These are phyloP conservation scores for Trypoxylus dichotomus DNA, from an alignment of 1,140 invertebrate genomes.

Conservation along the genomic window DNA sequence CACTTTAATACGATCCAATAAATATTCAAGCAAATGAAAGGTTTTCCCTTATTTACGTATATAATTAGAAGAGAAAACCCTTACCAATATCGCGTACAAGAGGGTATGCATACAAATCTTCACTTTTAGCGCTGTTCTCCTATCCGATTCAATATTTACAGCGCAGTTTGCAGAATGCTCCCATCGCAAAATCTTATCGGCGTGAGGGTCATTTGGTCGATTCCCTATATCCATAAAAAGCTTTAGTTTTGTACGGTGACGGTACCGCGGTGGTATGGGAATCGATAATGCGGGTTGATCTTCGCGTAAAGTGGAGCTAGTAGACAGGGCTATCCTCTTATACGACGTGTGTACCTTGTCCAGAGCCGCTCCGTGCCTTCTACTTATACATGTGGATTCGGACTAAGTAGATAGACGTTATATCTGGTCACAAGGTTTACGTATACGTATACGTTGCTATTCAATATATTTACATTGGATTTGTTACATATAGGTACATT, in stretches of 20 bases:
- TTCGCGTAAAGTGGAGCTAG: not conserved
- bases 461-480: too few species aligned
- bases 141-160: slow-evolving; percentile 13
- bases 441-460: not conserved
- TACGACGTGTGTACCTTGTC: not conserved
- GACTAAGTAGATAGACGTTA: not conserved
- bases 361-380: not conserved
- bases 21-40: too few species aligned
- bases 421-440: not conserved
- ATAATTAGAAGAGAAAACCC: not conserved
- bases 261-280: not conserved
- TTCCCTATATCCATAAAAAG: slow-evolving; percentile 16
- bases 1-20: too few species aligned
- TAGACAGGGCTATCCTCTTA: not conserved
- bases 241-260: slow-evolving; percentile 14
- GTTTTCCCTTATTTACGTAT: too few species aligned
- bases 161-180: not conserved
- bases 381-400: not conserved
- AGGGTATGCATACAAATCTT: not conserved
- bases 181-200: slow-evolving; percentile 7
- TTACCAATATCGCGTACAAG: not conserved
- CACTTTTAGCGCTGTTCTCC: not conserved
- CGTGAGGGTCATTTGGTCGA: slow-evolving; percentile 17
- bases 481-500: not conserved
- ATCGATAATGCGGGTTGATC: slow-evolving; percentile 12